Evolutionary conservation across 2,113 vertebrate species (phyloP).

Genomic region (Leptobrachium ailaonicum): DNA sequence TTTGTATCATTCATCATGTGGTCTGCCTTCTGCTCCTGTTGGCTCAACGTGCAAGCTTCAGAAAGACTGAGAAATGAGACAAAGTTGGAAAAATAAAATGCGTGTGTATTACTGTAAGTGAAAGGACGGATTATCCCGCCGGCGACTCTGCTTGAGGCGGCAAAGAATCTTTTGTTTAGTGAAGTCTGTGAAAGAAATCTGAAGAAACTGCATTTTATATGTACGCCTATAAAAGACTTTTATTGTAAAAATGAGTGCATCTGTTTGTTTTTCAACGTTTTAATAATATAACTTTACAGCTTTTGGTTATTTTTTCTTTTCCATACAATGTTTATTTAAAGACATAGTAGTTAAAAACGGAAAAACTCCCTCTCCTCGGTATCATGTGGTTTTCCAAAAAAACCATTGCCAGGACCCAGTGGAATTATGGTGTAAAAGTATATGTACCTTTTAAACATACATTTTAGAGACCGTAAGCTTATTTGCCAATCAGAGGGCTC

Average conservation of each 20-base stretch:
- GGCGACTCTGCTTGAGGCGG: constrained; percentile 63
- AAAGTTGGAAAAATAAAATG: constrained; percentile 68
- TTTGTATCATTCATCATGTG: constrained; percentile 70
- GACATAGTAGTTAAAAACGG: neutral
- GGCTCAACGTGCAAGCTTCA: constrained; percentile 63
- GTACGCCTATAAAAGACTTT: constrained; percentile 61
- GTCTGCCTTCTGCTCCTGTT: constrained; percentile 70
- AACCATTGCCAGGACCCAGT: no score
- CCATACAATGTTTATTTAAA: no score
- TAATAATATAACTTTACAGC: neutral
- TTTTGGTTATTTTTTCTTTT: neutral
- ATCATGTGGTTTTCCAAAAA: no score
- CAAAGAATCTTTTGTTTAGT: constrained; percentile 63
- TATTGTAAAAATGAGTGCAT: constrained; percentile 63
- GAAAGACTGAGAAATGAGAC: constrained; percentile 60
- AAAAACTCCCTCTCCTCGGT: neutral
- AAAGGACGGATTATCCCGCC: constrained; percentile 62
- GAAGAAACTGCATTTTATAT: constrained; percentile 67
- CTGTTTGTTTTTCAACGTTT: constrained; percentile 53
- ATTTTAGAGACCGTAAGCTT: no score
- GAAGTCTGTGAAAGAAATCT: constrained; percentile 63
- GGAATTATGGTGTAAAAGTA: no score
- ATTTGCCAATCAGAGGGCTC: no score
- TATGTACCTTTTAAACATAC: no score
- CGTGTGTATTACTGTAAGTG: constrained; percentile 69